Base-by-base conservation (phyloP, 2,113 vertebrate genomes). In the Mastomys natalensis region DNA sequence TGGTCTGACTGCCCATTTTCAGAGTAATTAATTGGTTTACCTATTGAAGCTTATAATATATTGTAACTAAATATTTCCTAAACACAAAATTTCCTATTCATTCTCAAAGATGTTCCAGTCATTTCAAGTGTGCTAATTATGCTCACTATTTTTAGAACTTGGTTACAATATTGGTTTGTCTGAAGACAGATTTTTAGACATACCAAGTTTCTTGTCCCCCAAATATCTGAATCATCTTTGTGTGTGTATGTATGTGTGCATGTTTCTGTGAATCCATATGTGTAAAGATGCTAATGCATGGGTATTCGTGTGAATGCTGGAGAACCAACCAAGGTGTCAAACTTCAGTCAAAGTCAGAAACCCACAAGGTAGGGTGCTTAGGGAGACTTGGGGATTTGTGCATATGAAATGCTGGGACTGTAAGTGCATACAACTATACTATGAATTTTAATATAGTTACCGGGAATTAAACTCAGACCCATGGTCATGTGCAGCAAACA, bases 121-220 rank as follows among this genome's bases (percentile, higher is more conserved):
- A 1, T 51, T 51, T 43, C 70, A n/a, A 81, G 87, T 85, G 40
- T 43, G n/a, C 22, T 77, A 95, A 86, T 95, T 76, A 31, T 88
- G 12, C 51, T 9, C 76, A 68, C 3, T 29, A 91, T 90, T 73
- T 80, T 87, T 43, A 53, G 5, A 80, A 58, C 45, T 92, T 94
- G 86, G 48, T 84, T 87, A 62, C 34, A 5, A 51, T 91, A 9
- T 55, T 93, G 34, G 15, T 21, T 87, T 85, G 6, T 8, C 2
- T 93, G 45, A 84, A 82, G 4, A 90, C 0, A 92, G 3, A 76
- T 70, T 4, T 4, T 60, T 66, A 85, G 81, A 43, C 3, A 60
- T 29, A 8, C 2, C n/a, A 77, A 82, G 43, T 1, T 58, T 24
- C 31, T 0, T 43, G 60, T 76, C 62, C 24, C 0, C 29, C 1